Evolutionary conservation across 1,140 invertebrate genomes (phyloP).

Genomic region (Stegodyphus dumicola): DNA sequence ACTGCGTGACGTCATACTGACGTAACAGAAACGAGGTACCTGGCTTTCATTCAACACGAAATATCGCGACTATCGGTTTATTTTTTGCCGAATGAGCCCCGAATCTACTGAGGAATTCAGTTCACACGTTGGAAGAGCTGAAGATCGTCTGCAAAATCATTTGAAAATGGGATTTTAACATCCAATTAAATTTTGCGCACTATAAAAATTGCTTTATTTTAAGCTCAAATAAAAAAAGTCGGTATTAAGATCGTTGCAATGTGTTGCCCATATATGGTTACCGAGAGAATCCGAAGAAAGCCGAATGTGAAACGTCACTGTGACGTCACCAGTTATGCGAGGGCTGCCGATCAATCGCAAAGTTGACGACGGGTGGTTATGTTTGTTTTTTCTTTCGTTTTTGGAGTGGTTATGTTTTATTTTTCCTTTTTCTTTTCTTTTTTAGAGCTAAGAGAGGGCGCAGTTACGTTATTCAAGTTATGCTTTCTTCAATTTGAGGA

Average conservation of each 20-base stretch:
- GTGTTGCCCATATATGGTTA: conserved; percentile 35
- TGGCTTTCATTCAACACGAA: conserved; percentile 17
- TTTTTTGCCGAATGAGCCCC: not conserved
- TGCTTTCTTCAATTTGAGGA: conserved; percentile 16
- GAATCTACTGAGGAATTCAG: not conserved
- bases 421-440: too few relatives aligned
- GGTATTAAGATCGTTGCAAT: not conserved
- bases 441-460: conserved; percentile 12
- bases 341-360: conserved; percentile 37
- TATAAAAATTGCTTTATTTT: not conserved
- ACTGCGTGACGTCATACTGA: conserved; percentile 24
- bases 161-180: not conserved
- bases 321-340: conserved; percentile 30
- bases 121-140: too few relatives aligned
- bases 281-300: conserved; percentile 28
- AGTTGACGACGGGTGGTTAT: not conserved
- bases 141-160: too few relatives aligned
- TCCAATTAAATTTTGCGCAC: not conserved
- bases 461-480: not conserved
- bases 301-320: conserved; percentile 18
- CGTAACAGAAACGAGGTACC: conserved; percentile 35
- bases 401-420: too few relatives aligned
- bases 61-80: not conserved
- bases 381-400: not conserved
- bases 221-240: not conserved